These are phyloP conservation scores for Cynopterus sphinx DNA, from an alignment of 2,797 vertebrate species.

Conservation along the genomic window DNA sequence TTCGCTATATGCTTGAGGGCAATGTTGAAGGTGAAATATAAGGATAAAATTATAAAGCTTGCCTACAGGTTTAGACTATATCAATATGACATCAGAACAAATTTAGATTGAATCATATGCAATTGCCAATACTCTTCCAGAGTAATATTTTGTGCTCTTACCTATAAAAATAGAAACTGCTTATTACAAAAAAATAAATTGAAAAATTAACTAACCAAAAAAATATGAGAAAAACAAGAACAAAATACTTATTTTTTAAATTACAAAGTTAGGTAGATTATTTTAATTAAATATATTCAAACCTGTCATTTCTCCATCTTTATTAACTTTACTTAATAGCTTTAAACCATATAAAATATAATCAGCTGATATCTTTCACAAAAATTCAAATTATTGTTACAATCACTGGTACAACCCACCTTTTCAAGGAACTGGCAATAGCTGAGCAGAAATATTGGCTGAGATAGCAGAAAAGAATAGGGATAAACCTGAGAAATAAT, in stretches of 20 bases:
- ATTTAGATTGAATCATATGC: background rate
- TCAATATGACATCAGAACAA: background rate
- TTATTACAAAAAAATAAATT: background rate
- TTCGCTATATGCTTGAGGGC: background rate
- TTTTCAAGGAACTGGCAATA: background rate
- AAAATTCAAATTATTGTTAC: background rate
- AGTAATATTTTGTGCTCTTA: background rate
- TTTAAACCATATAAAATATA: background rate
- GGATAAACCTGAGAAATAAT: background rate
- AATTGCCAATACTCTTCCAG: background rate
- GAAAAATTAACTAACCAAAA: background rate
- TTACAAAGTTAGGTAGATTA: background rate
- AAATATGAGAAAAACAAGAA: background rate
- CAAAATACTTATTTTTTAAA: background rate
- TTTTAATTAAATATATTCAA: slow-evolving; percentile 1
- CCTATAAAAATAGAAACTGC: background rate
- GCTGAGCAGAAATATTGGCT: background rate
- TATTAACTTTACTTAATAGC: background rate
- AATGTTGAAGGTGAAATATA: background rate
- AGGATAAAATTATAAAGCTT: background rate
- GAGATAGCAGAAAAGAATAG: background rate
- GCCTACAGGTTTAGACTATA: background rate
- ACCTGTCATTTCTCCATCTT: background rate
- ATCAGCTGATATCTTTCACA: background rate
- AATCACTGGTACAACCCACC: background rate